These are phyloP conservation scores for Troglohyphantes excavatus DNA, from an alignment of 2,888 invertebrate species.

Conservation along the genomic window DNA sequence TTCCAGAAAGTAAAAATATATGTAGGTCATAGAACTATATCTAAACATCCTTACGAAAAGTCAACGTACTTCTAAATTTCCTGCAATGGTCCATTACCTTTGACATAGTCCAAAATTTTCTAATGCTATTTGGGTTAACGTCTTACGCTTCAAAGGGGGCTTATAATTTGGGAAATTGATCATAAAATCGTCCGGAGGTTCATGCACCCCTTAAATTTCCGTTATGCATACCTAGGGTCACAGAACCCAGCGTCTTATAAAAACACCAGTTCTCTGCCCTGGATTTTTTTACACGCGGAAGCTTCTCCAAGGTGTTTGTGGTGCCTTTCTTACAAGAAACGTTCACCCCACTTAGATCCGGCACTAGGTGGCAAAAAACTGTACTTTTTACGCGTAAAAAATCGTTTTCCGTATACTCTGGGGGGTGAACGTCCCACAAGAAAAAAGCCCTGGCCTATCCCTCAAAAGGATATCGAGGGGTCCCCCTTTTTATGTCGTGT, in stretches of 20 bases:
- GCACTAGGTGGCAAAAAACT: neutral
- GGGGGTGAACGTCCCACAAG: slow-evolving; percentile 57
- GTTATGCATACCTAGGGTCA: neutral
- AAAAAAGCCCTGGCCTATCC: neutral
- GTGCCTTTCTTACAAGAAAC: neutral
- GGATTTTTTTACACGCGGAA: neutral
- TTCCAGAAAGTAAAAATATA: no score
- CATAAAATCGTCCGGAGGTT: neutral
- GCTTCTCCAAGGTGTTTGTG: neutral
- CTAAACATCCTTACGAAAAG: no score
- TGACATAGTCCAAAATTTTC: no score
- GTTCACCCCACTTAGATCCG: slow-evolving; percentile 10
- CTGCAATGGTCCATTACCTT: no score
- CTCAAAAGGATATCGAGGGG: slow-evolving; percentile 1
- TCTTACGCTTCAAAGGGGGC: no score
- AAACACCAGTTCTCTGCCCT: neutral
- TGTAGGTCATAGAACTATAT: no score
- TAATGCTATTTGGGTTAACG: no score
- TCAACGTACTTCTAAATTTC: no score
- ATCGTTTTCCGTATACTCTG: neutral
- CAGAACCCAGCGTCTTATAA: neutral
- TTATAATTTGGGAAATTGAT: no score
- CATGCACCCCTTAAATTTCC: neutral
- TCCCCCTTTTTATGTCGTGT: slow-evolving; percentile 1
- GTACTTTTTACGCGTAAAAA: neutral